Evolutionary conservation across 2,888 invertebrate species (phyloP).

Genomic region (Lithophane semibrunnea): DNA sequence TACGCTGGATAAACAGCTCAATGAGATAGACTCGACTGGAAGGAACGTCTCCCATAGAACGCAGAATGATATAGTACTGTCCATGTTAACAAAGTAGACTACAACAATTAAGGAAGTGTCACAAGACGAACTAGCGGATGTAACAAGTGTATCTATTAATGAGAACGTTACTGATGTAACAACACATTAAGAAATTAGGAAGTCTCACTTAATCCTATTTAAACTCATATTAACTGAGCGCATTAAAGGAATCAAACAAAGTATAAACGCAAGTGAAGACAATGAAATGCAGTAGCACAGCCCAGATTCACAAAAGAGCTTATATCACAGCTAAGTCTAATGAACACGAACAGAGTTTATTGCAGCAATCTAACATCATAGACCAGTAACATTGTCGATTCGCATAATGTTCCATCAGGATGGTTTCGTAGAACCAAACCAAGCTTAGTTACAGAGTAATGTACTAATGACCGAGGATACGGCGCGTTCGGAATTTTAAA

Average conservation of each 20-base stretch:
- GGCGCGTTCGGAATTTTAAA: constrained; percentile 53
- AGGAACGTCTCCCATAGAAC: constrained; percentile 16
- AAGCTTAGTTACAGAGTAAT: constrained; percentile 48
- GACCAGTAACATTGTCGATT: constrained; percentile 30
- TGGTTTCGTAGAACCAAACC: constrained; percentile 44
- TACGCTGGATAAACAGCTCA: constrained; percentile 47
- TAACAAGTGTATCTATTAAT: constrained; percentile 25
- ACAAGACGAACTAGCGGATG: constrained; percentile 43
- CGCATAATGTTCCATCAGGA: constrained; percentile 44
- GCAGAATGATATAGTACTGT: constrained; percentile 31
- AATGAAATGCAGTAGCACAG: constrained; percentile 29
- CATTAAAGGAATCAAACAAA: constrained; percentile 13
- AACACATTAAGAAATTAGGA: constrained; percentile 35
- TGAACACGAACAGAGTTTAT: constrained; percentile 10
- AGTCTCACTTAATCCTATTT: constrained; percentile 34
- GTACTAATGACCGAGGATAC: constrained; percentile 56
- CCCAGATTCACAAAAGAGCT: constrained; percentile 13
- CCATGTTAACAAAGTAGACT: constrained; percentile 32
- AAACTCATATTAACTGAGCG: constrained; percentile 9
- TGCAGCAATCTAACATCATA: constrained; percentile 28
- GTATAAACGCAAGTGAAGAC: constrained; percentile 14
- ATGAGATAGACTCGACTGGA: constrained; percentile 29
- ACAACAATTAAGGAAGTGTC: constrained; percentile 42
- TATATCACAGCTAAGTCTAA: constrained; percentile 26
- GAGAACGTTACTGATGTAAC: constrained; percentile 22